A percentile compares a stretch with the other conserved stretches of the same genome.
These are phyloP conservation scores for Agapornis roseicollis DNA, from an alignment of 2,113 vertebrate species.

Conservation along the genomic window DNA sequence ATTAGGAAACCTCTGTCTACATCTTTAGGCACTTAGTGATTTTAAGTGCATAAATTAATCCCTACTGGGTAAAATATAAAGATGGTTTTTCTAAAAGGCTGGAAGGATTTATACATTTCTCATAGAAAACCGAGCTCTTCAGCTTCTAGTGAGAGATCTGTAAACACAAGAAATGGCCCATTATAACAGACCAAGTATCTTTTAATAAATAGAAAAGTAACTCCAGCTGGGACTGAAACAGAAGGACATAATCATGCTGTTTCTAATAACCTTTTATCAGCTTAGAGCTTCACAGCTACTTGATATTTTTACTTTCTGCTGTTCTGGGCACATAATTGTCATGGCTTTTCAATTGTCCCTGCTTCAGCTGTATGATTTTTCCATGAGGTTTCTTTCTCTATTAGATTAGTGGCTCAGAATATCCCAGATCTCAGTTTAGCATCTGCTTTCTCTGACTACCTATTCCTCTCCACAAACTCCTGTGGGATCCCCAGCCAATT, in stretches of 20 bases:
- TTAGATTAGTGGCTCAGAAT: not conserved
- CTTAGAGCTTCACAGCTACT: not conserved
- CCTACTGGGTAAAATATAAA: not conserved
- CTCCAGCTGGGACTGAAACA: not conserved
- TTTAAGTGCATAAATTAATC: not conserved
- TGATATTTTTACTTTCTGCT: slow-evolving; percentile 13
- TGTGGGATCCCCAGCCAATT: not conserved
- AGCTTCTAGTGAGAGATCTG: not conserved
- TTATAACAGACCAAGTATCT: not conserved
- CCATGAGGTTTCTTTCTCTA: not conserved
- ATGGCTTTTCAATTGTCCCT: not conserved
- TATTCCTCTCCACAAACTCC: not conserved
- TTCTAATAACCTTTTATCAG: not conserved
- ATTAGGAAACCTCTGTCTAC: not conserved
- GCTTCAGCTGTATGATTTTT: not conserved
- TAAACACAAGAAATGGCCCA: not conserved
- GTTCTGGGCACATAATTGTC: slow-evolving; percentile 8
- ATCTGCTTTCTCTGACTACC: not conserved
- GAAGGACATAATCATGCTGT: not conserved
- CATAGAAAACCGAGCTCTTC: not conserved
- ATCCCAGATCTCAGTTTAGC: not conserved
- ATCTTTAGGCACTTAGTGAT: not conserved
- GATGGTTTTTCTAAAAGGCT: not conserved
- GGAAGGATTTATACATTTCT: not conserved
- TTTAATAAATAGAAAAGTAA: slow-evolving; percentile 21